Base-by-base conservation (phyloP, 2,113 vertebrate species). In the Notechis scutatus region DNA sequence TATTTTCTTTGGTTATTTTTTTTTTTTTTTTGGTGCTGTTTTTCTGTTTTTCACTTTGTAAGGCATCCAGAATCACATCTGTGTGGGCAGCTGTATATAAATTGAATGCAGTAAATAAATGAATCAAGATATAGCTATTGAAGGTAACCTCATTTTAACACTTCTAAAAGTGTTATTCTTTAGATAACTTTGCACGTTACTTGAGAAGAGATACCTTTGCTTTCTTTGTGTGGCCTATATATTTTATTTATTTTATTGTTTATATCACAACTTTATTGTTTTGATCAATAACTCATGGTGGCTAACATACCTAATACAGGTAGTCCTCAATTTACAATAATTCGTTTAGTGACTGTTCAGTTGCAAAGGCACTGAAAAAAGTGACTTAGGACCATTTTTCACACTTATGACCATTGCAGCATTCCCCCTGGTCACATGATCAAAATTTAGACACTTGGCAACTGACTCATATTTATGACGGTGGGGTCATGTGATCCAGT, bases 321-420 rank as follows among this genome's bases (percentile, higher is more conserved):
- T 34, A 34, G n/a, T 6, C 2, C 69, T 39, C 15, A 3, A 34
- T 1, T 74, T 7, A 34, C 69, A 74, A 74, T 5, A 3, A 6
- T 74, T 39, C 0, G 0, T 39, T 74, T 74, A 74, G n/a, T 20
- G n/a, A 20, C 14, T 0, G 0, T 18, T 18, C n/a, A 34, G 11
- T 74, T 1, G 14, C 3, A n/a, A 69, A 29, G n/a, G 1, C 3
- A 34, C 15, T 18, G 69, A 20, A 39, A 20, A 74, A 69, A 64
- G 26, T 69, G 61, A 34, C 69, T 34, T 6, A 74, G 7, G 69
- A 20, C n/a, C n/a, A 6, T 6, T 74, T 34, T 20, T 74, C 69
- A 74, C n/a, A 7, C 69, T 69, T 69, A 69, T 0, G 15, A 74
- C n/a, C 14, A 0, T 6, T 6, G 12, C n/a, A 18, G 64, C 14